phyloP scores from a whole-genome alignment of 1,140 invertebrate species.

The Euura saliciscinereae region DNA sequence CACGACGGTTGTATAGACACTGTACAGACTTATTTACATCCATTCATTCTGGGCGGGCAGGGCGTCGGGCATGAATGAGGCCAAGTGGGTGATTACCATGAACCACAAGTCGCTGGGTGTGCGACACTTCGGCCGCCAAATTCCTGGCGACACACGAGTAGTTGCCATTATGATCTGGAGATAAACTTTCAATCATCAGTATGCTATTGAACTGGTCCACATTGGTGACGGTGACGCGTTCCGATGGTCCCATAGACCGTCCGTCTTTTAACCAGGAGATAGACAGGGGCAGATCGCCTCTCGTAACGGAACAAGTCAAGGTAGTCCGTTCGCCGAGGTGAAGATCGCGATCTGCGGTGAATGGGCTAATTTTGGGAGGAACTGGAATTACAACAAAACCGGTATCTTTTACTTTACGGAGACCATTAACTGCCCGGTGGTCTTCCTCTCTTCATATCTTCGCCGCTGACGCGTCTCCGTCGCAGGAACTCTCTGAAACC shows the following conservation, averaged over 20 bases:
- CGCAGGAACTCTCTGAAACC: no score
- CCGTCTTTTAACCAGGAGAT: constrained; percentile 82
- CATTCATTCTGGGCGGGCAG: constrained; percentile 31
- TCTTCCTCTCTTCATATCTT: not conserved
- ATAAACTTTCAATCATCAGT: constrained; percentile 78
- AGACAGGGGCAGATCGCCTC: constrained; percentile 77
- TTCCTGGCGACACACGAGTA: constrained; percentile 78
- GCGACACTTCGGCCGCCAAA: constrained; percentile 73
- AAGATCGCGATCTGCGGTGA: constrained; percentile 72
- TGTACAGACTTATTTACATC: constrained; percentile 13
- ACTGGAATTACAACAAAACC: constrained; percentile 67
- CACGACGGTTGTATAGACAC: no score
- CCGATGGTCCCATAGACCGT: constrained; percentile 66
- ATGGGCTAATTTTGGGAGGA: constrained; percentile 80
- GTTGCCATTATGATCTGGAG: constrained; percentile 78
- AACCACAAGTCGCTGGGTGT: constrained; percentile 77
- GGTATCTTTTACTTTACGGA: not conserved
- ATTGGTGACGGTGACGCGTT: constrained; percentile 70
- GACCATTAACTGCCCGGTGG: not conserved
- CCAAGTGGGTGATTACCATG: constrained; percentile 74
- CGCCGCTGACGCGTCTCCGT: no score
- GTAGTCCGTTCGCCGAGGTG: constrained; percentile 79
- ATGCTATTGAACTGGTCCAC: constrained; percentile 80
- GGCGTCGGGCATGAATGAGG: constrained; percentile 28
- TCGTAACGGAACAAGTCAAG: constrained; percentile 77